These are phyloP conservation scores for Mus pahari DNA, from an alignment of 2,113 vertebrate species.

Conservation along the genomic window DNA sequence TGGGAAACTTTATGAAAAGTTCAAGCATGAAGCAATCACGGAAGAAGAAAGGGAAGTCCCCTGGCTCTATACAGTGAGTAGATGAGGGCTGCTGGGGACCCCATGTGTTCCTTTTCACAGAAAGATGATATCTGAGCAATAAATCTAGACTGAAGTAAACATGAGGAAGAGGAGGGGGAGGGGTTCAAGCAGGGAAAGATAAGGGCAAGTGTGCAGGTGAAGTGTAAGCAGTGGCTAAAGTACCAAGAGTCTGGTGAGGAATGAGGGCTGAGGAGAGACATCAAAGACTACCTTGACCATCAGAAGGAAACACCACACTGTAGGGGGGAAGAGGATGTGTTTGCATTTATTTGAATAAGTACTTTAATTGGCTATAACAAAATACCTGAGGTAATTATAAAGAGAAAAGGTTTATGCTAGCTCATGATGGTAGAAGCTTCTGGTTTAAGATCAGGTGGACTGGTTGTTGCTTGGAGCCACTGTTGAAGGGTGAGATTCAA, in stretches of 20 bases:
- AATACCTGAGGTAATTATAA: neutral
- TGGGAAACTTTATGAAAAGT: conserved; percentile 45
- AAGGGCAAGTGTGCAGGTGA: neutral
- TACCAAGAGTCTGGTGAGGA: neutral
- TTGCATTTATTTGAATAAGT: neutral
- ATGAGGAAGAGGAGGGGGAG: neutral
- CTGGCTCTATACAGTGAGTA: neutral
- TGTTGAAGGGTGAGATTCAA: neutral
- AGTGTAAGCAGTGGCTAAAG: neutral
- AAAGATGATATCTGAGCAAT: neutral
- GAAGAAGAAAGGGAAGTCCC: conserved; percentile 28
- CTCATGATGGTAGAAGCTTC: neutral
- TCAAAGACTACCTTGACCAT: neutral
- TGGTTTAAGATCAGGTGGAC: neutral
- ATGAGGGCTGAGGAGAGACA: neutral
- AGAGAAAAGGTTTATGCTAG: neutral
- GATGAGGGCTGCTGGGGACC: neutral
- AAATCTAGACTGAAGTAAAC: neutral
- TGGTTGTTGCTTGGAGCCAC: neutral
- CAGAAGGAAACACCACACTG: neutral
- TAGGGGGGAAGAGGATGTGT: neutral
- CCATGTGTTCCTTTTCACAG: neutral
- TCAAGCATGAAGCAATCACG: conserved; percentile 42
- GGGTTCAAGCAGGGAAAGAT: neutral
- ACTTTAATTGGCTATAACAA: neutral